Evolutionary conservation across 2,888 invertebrate species (phyloP), one percentile per base, ranked within the genome.

Genomic region (Acholoe squamosa): DNA sequence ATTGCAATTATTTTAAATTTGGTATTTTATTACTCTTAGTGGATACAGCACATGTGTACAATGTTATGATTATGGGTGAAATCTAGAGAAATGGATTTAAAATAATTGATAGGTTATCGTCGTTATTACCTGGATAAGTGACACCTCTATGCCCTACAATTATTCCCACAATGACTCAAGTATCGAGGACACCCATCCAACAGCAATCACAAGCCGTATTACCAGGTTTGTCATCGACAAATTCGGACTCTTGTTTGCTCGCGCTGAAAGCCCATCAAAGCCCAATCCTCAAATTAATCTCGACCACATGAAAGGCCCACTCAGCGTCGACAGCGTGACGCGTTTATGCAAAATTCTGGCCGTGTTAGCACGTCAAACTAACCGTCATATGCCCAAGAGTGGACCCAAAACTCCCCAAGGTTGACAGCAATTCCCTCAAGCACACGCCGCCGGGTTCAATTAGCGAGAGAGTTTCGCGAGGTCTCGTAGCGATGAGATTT

Each of bases 211-310:
- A 28, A 28, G 31, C 28, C 25, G 76, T 31, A 76, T 76, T 80
- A 43, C 80, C 80, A 19, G 34, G 43, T 22, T 16, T 34, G 80
- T 34, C 80, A 80, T 80, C 80, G 80, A 80, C 80, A 80, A 80
- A 80, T 80, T 80, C 43, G 43, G 34, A 10, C 34, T n/a, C 80
- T 33, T 80, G 80, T 80, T 80, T 80, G 43, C 80, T 25, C 33
- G 25, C 80, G 1, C 43, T 80, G 80, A 80, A 80, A 80, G 80
- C 80, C 80, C 80, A 80, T 80, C 80, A 80, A 80, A 80, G 80
- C 80, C 80, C 80, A 80, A 80, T 80, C 80, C 80, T 80, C 80
- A 80, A 80, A 80, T 80, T 80, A 80, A 80, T 80, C 80, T 80
- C 80, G 80, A 80, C 80, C 80, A 80, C 80, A 80, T 80, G 80